A percentile compares a stretch with the other conserved stretches of the same genome.
Conservation (phyloP, 2,113 vertebrate genomes). For the Colossoma macropomum region DNA sequence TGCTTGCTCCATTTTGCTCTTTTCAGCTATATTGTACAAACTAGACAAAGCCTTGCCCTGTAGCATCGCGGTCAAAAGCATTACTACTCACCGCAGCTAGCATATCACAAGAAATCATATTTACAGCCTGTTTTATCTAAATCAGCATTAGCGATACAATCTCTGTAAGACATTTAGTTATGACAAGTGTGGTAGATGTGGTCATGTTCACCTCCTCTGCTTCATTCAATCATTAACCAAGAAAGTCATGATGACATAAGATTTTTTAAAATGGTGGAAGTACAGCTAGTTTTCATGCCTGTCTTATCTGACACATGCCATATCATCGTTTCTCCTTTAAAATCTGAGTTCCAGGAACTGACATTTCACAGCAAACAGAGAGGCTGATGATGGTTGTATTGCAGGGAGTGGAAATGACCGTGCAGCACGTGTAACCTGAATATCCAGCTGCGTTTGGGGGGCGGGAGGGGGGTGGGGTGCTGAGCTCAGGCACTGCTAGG, state of each 20-base stretch:
- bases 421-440: constrained; percentile 56
- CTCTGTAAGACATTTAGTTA: constrained; percentile 21
- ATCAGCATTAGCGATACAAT: constrained; percentile 11
- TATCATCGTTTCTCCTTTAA: constrained; percentile 23
- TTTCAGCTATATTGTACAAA: constrained; percentile 68
- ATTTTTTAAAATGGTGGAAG: constrained; percentile 12
- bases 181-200: constrained; percentile 7
- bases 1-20: constrained; percentile 65
- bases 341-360: constrained; percentile 9
- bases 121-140: constrained; percentile 5
- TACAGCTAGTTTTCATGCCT: background rate
- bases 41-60: constrained; percentile 60
- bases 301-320: constrained; percentile 19
- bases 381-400: constrained; percentile 49
- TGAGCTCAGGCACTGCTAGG: constrained; percentile 56
- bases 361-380: constrained; percentile 1
- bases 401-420: constrained; percentile 49
- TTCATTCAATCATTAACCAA: constrained; percentile 28
- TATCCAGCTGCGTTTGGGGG: constrained; percentile 50
- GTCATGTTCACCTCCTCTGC: background rate
- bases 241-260: constrained; percentile 11
- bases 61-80: constrained; percentile 9
- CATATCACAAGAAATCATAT: constrained; percentile 19
- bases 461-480: constrained; percentile 33
- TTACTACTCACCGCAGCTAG: constrained; percentile 13